These are phyloP conservation scores for Alviniconcha marisindica DNA, from an alignment of 1,140 invertebrate species.

Conservation along the genomic window DNA sequence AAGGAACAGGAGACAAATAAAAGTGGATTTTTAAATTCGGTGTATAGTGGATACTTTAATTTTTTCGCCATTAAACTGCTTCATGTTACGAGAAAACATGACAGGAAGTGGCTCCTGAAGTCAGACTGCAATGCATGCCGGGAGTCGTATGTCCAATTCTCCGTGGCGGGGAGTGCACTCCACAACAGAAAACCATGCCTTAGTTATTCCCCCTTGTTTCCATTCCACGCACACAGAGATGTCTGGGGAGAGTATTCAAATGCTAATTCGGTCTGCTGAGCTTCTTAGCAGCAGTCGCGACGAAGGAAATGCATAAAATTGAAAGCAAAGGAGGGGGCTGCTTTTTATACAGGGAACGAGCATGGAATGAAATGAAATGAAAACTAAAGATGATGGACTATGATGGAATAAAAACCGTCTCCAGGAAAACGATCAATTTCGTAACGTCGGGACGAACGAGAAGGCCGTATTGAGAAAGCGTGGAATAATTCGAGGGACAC, in stretches of 20 bases:
- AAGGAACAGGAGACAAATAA: no score
- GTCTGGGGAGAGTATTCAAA: conserved; percentile 30
- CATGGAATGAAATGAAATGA: conserved; percentile 21
- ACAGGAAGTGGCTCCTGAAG: no score
- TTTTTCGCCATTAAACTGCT: no score
- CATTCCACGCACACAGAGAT: conserved; percentile 30
- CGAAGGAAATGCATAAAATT: conserved; percentile 18
- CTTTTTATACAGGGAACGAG: background rate
- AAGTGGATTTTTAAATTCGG: no score
- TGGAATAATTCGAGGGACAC: conserved; percentile 20
- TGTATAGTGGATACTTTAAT: no score
- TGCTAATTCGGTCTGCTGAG: conserved; percentile 32
- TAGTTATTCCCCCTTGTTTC: conserved; percentile 36
- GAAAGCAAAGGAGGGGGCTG: background rate
- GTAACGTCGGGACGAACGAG: no score
- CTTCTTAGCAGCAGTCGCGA: background rate
- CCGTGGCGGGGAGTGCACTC: background rate
- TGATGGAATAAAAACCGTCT: background rate
- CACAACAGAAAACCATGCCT: conserved; percentile 7
- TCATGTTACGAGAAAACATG: no score
- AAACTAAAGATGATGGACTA: conserved; percentile 37
- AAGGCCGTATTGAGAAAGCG: background rate
- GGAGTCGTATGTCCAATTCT: no score
- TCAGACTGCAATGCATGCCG: no score
- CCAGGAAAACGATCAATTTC: background rate